Percentiles rank a stretch among this genome's conserved stretches.
Evolutionary conservation across 2,888 invertebrate genomes (phyloP).

Genomic region (Anorthoa munda): DNA sequence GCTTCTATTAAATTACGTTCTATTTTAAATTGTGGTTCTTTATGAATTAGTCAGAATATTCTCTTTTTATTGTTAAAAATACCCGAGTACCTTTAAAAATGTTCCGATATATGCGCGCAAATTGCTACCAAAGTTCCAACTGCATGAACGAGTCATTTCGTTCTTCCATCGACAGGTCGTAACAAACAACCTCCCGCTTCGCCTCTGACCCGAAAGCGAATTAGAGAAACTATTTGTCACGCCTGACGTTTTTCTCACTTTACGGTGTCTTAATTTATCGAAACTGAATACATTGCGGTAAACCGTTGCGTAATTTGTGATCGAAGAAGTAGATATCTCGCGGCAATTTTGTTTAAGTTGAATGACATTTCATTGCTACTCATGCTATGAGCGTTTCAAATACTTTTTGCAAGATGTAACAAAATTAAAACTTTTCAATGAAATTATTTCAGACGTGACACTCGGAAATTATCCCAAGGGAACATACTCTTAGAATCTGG

Average conservation of each 20-base stretch:
- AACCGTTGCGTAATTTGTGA: conserved; percentile 44
- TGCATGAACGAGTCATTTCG: conserved; percentile 26
- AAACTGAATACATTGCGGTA: conserved; percentile 43
- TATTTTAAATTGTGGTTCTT: not conserved
- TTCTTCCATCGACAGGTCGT: conserved; percentile 45
- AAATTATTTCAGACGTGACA: conserved; percentile 2
- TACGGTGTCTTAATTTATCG: conserved; percentile 60
- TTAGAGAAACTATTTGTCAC: conserved; percentile 63
- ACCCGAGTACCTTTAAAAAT: not conserved
- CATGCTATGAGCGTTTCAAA: not conserved
- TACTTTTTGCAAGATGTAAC: conserved; percentile 10
- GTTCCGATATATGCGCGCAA: not conserved
- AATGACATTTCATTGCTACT: conserved; percentile 20
- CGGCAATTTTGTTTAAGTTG: not conserved
- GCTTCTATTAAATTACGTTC: not conserved
- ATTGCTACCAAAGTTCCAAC: conserved; percentile 32
- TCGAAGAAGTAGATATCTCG: conserved; percentile 7
- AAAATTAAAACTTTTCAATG: not conserved
- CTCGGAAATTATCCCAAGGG: too few relatives aligned
- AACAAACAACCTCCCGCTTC: conserved; percentile 57
- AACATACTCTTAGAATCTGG: too few relatives aligned
- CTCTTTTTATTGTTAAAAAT: not conserved
- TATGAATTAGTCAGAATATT: not conserved
- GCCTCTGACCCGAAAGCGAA: conserved; percentile 64
- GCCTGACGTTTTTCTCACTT: conserved; percentile 55